phyloP scores from a whole-genome alignment of 2,888 invertebrate genomes.

The Tyria jacobaeae region DNA sequence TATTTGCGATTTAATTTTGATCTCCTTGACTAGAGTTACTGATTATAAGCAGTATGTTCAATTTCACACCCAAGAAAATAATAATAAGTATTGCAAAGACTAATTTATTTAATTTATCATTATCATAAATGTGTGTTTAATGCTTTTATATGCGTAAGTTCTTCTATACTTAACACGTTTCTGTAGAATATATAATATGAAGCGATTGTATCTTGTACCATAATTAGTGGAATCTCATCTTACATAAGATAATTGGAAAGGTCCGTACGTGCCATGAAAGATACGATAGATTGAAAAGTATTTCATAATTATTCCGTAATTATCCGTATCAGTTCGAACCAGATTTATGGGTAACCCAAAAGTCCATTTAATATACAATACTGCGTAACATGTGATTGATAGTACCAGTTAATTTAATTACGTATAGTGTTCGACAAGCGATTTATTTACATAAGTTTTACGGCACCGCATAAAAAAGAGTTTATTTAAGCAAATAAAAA shows the following conservation, averaged over 20 bases:
- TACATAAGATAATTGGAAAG: conserved; percentile 67
- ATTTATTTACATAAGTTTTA: conserved; percentile 28
- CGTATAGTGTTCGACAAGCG: conserved; percentile 30
- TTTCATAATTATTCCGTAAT: conserved; percentile 71
- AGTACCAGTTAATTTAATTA: conserved; percentile 42
- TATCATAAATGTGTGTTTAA: too few relatives aligned
- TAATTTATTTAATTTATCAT: too few relatives aligned
- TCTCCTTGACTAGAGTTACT: background rate
- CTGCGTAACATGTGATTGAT: conserved; percentile 53
- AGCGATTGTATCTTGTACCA: conserved; percentile 52
- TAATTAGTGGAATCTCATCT: conserved; percentile 56
- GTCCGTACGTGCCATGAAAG: conserved; percentile 50
- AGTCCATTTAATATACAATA: conserved; percentile 52
- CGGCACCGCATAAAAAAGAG: conserved; percentile 11
- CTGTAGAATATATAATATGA: background rate
- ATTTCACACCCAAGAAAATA: too few relatives aligned
- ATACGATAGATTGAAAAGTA: conserved; percentile 61
- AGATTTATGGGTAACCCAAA: conserved; percentile 68
- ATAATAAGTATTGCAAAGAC: too few relatives aligned
- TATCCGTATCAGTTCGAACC: conserved; percentile 62
- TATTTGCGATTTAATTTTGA: too few relatives aligned
- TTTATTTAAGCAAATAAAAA: conserved; percentile 17
- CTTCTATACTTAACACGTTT: background rate
- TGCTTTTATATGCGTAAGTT: too few relatives aligned
- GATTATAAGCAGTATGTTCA: background rate